Evolutionary conservation across 2,888 invertebrate species (phyloP).

Genomic region (Limnephilus marmoratus): DNA sequence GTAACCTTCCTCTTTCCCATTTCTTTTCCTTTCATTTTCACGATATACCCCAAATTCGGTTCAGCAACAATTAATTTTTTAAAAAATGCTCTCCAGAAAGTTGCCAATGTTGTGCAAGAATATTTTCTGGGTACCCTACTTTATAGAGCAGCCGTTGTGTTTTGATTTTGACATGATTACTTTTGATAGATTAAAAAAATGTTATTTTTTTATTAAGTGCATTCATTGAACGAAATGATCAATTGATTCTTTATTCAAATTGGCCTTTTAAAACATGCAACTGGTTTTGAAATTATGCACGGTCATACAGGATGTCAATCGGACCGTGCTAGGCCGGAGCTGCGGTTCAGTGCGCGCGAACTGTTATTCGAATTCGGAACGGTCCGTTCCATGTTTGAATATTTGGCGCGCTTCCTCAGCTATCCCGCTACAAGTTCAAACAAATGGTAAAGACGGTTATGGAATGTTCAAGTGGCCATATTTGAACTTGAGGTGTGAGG

Average conservation of each 20-base stretch:
- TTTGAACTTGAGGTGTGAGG: neutral
- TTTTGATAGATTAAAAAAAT: no score
- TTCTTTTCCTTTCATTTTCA: neutral
- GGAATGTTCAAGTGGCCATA: neutral
- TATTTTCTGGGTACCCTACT: no score
- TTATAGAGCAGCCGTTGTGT: no score
- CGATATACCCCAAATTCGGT: no score
- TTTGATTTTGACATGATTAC: no score
- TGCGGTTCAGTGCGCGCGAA: neutral
- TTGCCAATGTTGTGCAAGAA: no score
- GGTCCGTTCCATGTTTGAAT: slow-evolving; percentile 2
- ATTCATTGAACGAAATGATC: neutral
- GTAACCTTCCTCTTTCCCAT: neutral
- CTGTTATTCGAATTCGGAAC: neutral
- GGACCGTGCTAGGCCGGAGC: neutral
- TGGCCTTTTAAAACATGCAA: neutral
- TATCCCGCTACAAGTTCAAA: neutral
- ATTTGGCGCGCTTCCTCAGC: neutral
- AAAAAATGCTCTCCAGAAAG: no score
- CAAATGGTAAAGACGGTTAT: neutral
- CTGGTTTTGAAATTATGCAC: neutral
- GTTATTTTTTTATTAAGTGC: neutral
- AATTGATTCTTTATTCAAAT: neutral
- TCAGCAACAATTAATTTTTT: no score
- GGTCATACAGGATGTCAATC: slow-evolving; percentile 2